A percentile compares a stretch with the other conserved stretches of the same genome.
Evolutionary conservation across 2,888 invertebrate species (phyloP).

Genomic region (Pimpla rufipes): DNA sequence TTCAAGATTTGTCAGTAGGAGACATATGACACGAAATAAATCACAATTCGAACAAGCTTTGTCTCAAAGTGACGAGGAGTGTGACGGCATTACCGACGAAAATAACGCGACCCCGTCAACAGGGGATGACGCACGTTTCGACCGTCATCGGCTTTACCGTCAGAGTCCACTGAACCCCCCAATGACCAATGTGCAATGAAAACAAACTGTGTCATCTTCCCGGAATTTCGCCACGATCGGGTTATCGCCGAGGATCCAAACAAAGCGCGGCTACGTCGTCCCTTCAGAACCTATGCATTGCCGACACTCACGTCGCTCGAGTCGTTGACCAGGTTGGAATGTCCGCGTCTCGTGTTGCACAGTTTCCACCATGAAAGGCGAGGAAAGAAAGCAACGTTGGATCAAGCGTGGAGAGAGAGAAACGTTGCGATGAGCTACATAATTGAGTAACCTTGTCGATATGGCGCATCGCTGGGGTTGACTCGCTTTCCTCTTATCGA

Average conservation of each 20-base stretch:
- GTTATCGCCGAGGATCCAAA: not conserved
- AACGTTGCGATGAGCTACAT: constrained; percentile 25
- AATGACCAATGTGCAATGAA: too few species aligned
- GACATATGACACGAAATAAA: not conserved
- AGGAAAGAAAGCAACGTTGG: not conserved
- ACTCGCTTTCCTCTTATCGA: constrained; percentile 73
- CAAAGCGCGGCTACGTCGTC: not conserved
- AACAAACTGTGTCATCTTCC: not conserved
- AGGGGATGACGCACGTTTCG: not conserved
- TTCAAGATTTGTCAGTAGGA: not conserved
- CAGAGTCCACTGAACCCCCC: constrained; percentile 8
- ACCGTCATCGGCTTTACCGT: not conserved
- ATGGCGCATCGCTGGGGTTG: constrained; percentile 73
- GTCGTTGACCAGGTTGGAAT: constrained; percentile 42
- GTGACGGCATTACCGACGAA: not conserved
- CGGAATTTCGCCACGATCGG: not conserved
- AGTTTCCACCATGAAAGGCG: not conserved
- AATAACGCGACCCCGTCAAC: not conserved
- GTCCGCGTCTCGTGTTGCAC: not conserved
- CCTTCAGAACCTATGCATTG: not conserved
- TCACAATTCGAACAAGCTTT: not conserved
- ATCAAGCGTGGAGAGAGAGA: too few species aligned
- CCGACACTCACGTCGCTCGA: not conserved
- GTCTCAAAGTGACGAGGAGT: not conserved
- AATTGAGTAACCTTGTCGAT: constrained; percentile 76